These are phyloP conservation scores for Bubalus kerabau DNA, from an alignment of 2,113 vertebrate genomes.

Conservation along the genomic window DNA sequence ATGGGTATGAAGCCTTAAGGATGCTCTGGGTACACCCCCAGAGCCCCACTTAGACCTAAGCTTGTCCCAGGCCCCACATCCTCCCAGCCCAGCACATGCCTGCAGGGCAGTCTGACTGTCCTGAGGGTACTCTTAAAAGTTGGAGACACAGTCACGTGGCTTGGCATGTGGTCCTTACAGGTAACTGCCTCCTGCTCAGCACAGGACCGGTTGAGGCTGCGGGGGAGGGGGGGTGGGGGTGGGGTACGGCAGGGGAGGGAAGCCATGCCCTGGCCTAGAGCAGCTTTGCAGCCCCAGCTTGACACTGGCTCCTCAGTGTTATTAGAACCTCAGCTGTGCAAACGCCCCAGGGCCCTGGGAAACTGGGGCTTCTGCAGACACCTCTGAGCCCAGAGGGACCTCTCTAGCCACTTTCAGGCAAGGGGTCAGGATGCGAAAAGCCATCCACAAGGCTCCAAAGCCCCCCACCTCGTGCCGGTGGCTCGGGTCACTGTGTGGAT, in stretches of 20 bases:
- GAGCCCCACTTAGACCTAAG: neutral
- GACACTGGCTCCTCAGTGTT: fast-evolving
- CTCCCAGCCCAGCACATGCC: neutral
- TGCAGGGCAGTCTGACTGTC: neutral
- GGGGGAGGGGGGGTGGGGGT: fast-evolving
- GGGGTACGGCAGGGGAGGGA: too few species aligned
- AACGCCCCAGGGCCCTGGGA: neutral
- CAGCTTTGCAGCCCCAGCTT: neutral
- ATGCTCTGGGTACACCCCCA: neutral
- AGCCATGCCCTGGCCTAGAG: fast-evolving
- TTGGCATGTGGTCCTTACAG: neutral
- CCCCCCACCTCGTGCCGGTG: neutral
- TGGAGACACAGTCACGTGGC: neutral
- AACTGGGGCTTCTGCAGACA: neutral
- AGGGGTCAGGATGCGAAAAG: neutral
- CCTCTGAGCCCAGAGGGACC: neutral
- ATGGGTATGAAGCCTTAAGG: too few species aligned
- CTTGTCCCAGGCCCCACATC: neutral
- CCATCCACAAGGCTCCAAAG: neutral
- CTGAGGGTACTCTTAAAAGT: too few species aligned
- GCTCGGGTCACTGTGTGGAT: neutral
- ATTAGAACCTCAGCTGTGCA: neutral
- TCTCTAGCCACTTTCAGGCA: neutral
- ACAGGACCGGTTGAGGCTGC: neutral
- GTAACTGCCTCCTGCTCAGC: neutral